Base-by-base conservation (phyloP, 2,113 vertebrate genomes). In the Pithys albifrons region DNA sequence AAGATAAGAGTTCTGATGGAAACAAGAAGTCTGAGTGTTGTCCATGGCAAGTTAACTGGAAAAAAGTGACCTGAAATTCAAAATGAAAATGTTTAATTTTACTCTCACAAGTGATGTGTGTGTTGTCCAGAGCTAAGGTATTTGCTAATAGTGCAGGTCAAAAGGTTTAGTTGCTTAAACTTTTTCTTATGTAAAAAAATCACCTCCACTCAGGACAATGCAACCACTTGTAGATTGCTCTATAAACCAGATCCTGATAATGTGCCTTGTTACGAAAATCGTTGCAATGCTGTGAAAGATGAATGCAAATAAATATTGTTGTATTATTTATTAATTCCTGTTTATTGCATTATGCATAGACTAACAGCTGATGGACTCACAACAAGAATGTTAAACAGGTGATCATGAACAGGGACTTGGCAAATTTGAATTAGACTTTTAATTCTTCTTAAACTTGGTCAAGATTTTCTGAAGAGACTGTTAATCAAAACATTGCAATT, bases 401-500 rank as follows among this genome's bases (percentile, higher is more conserved):
- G 10, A 58, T 64, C 25, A 31, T 25, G 37, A 75, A n/a, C 3
- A 54, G 12, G 6, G 18, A 22, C 23, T 51, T 73, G 20, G 49
- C 12, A 79, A 79, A 72, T 62, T 61, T 62, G 43, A 84, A 62
- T 65, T 55, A 51, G 11, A n/a, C 17, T 64, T 84, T 54, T 66
- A 66, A 48, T 41, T 78, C 35, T 61, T 25, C 27, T 13, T 57
- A 54, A 81, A 28, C 58, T 77, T 76, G 57, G 8, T 58, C 75
- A 19, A 73, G 19, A 5, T 61, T 46, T 73, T 69, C 37, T 33
- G 33, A 79, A 65, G 48, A 88, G 12, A 14, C 28, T 59, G 22
- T 85, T 66, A 76, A 70, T 85, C 46, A 66, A 59, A 95, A 82
- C 18, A 1, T 43, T 95, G n/a, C 12, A 73, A 91, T 73, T 55